Evolutionary conservation across 2,113 vertebrate genomes (phyloP), one percentile per base, ranked within the genome.

Genomic region (Syngnathus typhle): DNA sequence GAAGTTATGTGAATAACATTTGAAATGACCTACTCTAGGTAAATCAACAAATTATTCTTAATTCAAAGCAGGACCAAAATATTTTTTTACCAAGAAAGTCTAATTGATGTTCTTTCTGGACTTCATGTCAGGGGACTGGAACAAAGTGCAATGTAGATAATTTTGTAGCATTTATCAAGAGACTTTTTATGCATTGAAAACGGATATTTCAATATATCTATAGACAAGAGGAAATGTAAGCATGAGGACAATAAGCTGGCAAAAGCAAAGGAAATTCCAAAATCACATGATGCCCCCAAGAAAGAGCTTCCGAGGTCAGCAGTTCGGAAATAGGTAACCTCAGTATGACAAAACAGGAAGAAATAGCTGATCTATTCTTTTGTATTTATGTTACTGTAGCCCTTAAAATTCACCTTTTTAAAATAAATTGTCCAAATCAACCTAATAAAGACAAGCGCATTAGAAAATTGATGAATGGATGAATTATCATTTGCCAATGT

Each of bases 21-120:
- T 67, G 63, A 64, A 68, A 74, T 75, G 70, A 67, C 64, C 81
- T 69, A 76, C 54, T 69, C 73, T 71, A 79, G 70, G 71, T 67
- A 38, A 68, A 69, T 67, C 39, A 68, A 84, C 49, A 52, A 78
- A 80, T 83, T 82, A 72, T 65, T 64, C 68, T 78, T 78, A 67
- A 82, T 77, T 73, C 80, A 51, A 41, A 59, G 44, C 64, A 78
- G 58, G 74, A 43, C 47, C 58, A 46, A 66, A 71, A 51, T 44
- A 12, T 60, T 70, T 6, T 21, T n/a, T 5, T 64, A 72, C 77
- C 74, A 82, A 88, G 77, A 85, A 79, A 83, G 76, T 69, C 49
- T 63, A 8, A 51, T 51, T 51, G 11, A 51, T 7, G 2, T n/a
- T 9, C 18, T 49, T 49, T n/a, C 47, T 49, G 47, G 47, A 49